Evolutionary conservation across 2,797 vertebrate species (phyloP).

Genomic region (Triplophysa bombifrons): DNA sequence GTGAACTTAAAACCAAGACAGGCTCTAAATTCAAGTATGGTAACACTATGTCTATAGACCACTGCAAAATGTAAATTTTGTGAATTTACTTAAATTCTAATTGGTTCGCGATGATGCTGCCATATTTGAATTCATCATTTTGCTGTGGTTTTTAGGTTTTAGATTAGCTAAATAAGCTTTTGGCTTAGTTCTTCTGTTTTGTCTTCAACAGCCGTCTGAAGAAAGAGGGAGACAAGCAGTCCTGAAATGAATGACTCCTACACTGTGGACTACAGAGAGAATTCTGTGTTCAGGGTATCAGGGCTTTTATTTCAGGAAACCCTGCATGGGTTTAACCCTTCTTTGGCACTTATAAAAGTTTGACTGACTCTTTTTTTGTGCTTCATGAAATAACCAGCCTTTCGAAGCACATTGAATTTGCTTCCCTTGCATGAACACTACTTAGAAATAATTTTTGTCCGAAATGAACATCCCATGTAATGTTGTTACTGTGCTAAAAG

Average conservation of each 20-base stretch:
- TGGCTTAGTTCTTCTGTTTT: conserved; percentile 50
- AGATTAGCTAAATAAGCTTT: background rate
- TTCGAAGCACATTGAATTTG: conserved; percentile 73
- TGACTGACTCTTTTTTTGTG: conserved; percentile 72
- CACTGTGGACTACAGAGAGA: conserved; percentile 54
- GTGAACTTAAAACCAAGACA: no score
- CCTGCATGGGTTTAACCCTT: conserved; percentile 34
- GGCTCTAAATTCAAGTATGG: no score
- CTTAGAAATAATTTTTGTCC: conserved; percentile 82
- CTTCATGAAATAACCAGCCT: conserved; percentile 74
- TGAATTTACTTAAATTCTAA: no score
- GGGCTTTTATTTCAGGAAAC: conserved; percentile 49
- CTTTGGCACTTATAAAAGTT: conserved; percentile 62
- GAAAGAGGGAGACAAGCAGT: conserved; percentile 99
- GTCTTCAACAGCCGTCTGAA: conserved; percentile 89
- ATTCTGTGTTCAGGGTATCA: conserved; percentile 58
- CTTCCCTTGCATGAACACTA: conserved; percentile 83
- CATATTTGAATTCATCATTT: no score
- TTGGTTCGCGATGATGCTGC: no score
- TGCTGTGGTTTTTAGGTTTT: no score
- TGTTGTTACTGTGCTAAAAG: conserved; percentile 77
- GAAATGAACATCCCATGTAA: conserved; percentile 85
- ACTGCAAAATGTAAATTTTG: no score
- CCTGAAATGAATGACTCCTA: conserved; percentile 72
- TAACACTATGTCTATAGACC: no score